A percentile compares a stretch with the other conserved stretches of the same genome.
phyloP scores from a whole-genome alignment of 2,888 invertebrate genomes.

The Iphiclides podalirius region DNA sequence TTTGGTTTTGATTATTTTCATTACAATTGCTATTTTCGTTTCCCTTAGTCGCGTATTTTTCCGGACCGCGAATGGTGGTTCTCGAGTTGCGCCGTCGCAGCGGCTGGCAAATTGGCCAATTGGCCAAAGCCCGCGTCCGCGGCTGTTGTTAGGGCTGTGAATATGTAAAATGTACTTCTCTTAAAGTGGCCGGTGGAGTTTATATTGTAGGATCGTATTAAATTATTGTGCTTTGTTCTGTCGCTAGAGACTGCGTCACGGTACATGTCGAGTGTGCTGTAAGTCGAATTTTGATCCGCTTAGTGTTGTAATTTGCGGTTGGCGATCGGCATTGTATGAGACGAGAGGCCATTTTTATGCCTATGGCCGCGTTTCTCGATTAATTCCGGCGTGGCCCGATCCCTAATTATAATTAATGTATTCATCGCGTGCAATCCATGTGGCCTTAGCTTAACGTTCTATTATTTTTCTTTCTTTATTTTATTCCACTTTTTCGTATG shows the following conservation, averaged over 20 bases:
- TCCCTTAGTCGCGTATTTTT: not conserved
- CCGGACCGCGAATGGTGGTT: not conserved
- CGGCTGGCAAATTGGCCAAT: not conserved
- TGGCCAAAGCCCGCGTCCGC: slow-evolving; percentile 36
- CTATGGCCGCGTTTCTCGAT: no score
- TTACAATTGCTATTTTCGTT: not conserved
- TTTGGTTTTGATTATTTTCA: not conserved
- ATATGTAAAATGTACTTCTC: slow-evolving; percentile 52
- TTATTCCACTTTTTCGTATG: not conserved
- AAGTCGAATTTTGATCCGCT: not conserved
- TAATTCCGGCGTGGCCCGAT: not conserved
- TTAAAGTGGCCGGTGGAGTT: slow-evolving; percentile 29
- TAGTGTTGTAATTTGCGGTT: no score
- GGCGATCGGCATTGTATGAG: no score
- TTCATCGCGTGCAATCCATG: slow-evolving; percentile 13
- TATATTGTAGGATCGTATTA: slow-evolving; percentile 34
- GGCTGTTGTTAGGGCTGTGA: slow-evolving; percentile 71
- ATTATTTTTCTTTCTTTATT: not conserved
- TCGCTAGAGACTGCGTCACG: no score
- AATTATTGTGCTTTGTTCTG: slow-evolving; percentile 53
- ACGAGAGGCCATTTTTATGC: no score
- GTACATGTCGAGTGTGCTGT: not conserved
- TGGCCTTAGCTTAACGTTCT: slow-evolving; percentile 2
- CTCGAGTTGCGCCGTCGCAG: not conserved
- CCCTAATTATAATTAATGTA: slow-evolving; percentile 7